These are phyloP conservation scores for Cyphomyrus plagiostoma DNA, from an alignment of 2,113 vertebrate species.

Conservation along the genomic window DNA sequence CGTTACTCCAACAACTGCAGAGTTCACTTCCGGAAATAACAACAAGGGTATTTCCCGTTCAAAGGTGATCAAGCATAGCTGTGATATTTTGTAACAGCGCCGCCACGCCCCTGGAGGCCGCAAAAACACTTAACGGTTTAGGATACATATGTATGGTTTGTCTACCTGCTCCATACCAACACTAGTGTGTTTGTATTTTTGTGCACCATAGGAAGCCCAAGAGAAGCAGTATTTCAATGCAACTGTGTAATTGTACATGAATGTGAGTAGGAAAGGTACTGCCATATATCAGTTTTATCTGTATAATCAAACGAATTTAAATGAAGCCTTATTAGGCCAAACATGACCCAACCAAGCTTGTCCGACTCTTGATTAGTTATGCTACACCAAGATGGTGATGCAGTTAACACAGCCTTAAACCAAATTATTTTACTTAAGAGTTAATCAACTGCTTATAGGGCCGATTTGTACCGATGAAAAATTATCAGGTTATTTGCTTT, in stretches of 20 bases:
- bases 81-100: not conserved
- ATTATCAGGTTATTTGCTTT: not conserved
- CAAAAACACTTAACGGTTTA: not conserved
- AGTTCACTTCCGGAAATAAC: slow-evolving; percentile 20
- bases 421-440: too few relatives aligned
- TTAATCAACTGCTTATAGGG: too few relatives aligned
- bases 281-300: not conserved
- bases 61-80: not conserved
- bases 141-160: not conserved
- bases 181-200: not conserved
- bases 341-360: not conserved
- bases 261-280: not conserved
- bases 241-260: not conserved
- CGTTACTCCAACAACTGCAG: not conserved
- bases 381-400: not conserved
- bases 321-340: not conserved
- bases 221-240: not conserved
- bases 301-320: not conserved
- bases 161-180: not conserved
- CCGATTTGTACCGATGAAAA: not conserved
- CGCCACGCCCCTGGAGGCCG: not conserved
- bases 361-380: not conserved
- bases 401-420: not conserved
- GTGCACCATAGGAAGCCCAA: not conserved
- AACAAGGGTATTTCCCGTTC: not conserved